Conservation (phyloP, 1,140 invertebrate species). For the Sycophaga agraensis region DNA sequence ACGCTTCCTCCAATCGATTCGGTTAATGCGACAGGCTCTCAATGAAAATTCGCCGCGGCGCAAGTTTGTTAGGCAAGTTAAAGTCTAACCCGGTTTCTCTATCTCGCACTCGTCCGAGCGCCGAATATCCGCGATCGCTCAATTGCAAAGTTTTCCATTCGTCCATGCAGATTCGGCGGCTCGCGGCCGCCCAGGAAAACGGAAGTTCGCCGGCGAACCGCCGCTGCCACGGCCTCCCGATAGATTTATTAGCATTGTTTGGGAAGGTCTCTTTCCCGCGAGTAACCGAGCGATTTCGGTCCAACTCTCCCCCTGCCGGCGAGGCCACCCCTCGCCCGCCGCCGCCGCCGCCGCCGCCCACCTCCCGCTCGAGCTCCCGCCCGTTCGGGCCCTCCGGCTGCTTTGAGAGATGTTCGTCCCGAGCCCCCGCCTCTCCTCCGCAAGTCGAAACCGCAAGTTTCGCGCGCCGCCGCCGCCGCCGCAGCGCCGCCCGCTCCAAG, state of each 20-base stretch:
- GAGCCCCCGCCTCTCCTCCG: neutral
- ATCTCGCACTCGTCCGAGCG: neutral
- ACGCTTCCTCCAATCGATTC: too few relatives aligned
- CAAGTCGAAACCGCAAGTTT: constrained; percentile 25
- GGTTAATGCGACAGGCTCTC: too few relatives aligned
- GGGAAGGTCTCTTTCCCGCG: constrained; percentile 23
- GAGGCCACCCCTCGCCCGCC: too few relatives aligned
- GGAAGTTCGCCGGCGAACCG: constrained; percentile 19
- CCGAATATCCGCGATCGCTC: constrained; percentile 22
- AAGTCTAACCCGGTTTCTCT: too few relatives aligned
- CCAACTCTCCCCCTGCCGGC: too few relatives aligned
- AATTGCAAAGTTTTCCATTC: constrained; percentile 28
- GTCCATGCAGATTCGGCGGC: constrained; percentile 11
- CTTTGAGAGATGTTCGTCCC: constrained; percentile 14
- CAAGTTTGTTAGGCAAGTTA: constrained; percentile 12
- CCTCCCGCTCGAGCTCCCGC: neutral
- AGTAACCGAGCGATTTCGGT: neutral
- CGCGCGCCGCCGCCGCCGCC: constrained; percentile 10
- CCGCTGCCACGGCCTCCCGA: constrained; percentile 28
- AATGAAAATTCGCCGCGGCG: too few relatives aligned
- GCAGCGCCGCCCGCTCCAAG: too few relatives aligned
- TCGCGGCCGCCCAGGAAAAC: constrained; percentile 9
- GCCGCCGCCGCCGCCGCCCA: too few relatives aligned
- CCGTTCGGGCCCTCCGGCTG: neutral
- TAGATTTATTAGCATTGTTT: constrained; percentile 33